Evolutionary conservation across 2,797 vertebrate genomes (phyloP).

Genomic region (Pseudomugil gertrudae): DNA sequence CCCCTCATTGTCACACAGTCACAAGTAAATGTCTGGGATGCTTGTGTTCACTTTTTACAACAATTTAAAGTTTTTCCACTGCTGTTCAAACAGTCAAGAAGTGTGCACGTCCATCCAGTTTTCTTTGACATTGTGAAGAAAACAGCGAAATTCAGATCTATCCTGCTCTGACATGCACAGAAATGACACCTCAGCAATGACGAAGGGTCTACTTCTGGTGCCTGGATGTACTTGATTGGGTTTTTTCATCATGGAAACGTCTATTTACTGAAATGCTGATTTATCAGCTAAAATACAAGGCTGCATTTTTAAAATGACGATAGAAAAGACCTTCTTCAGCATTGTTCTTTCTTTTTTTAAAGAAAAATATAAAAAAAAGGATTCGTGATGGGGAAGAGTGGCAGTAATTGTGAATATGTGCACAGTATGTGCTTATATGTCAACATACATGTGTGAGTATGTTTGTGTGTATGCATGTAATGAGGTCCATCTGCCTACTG

Average conservation of each 20-base stretch:
- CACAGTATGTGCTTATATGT: slow-evolving; percentile 55
- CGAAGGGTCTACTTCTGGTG: no score
- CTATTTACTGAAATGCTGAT: slow-evolving; percentile 29
- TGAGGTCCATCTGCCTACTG: slow-evolving; percentile 81
- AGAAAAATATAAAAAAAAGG: slow-evolving; percentile 15
- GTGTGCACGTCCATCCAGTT: no score
- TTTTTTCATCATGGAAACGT: slow-evolving; percentile 57
- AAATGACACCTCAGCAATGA: background rate
- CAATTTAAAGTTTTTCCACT: no score
- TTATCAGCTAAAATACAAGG: slow-evolving; percentile 11
- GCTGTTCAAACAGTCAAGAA: no score
- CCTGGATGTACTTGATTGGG: no score
- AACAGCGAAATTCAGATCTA: no score
- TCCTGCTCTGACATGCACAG: background rate
- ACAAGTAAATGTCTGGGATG: no score
- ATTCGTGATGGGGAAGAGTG: slow-evolving; percentile 23
- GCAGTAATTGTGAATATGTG: slow-evolving; percentile 51
- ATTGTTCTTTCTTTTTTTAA: slow-evolving; percentile 4
- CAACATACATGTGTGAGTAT: slow-evolving; percentile 38
- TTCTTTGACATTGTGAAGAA: background rate
- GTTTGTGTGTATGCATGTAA: slow-evolving; percentile 65
- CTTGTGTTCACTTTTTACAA: no score
- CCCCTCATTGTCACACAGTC: no score
- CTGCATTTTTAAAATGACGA: slow-evolving; percentile 13
- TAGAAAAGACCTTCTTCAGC: slow-evolving; percentile 7